A percentile compares a stretch with the other conserved stretches of the same genome.
These are phyloP conservation scores for Conus ventricosus DNA, from an alignment of 1,140 invertebrate species.

Conservation along the genomic window DNA sequence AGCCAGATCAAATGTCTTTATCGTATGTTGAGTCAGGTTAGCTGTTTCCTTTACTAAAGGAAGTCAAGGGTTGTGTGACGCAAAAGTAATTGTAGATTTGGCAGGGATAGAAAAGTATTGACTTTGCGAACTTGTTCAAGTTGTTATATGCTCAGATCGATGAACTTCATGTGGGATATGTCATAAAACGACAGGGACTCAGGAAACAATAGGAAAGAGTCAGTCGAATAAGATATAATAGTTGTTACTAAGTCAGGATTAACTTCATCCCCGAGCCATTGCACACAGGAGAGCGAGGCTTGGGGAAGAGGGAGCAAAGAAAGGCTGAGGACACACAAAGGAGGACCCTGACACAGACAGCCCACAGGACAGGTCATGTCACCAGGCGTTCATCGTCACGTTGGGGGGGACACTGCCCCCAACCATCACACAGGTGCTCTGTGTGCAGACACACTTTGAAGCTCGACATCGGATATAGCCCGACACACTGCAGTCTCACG, in stretches of 20 bases:
- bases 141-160: slow-evolving; percentile 38
- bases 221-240: not conserved
- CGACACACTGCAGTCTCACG: too few species aligned
- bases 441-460: too few species aligned
- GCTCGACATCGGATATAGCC: too few species aligned
- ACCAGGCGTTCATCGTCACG: slow-evolving; percentile 25
- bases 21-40: not conserved
- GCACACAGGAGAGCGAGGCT: not conserved
- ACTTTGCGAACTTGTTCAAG: not conserved
- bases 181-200: not conserved
- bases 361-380: not conserved
- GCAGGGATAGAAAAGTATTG: not conserved
- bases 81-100: slow-evolving; percentile 18
- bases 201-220: not conserved
- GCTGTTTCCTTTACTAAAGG: not conserved
- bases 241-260: not conserved
- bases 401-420: too few species aligned
- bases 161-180: not conserved
- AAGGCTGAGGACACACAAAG: not conserved
- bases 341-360: slow-evolving; percentile 19
- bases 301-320: not conserved
- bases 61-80: not conserved
- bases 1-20: not conserved
- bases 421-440: too few species aligned
- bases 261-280: not conserved